Evolutionary conservation across 2,797 vertebrate species (phyloP).

Genomic region (Sparidentex hasta): DNA sequence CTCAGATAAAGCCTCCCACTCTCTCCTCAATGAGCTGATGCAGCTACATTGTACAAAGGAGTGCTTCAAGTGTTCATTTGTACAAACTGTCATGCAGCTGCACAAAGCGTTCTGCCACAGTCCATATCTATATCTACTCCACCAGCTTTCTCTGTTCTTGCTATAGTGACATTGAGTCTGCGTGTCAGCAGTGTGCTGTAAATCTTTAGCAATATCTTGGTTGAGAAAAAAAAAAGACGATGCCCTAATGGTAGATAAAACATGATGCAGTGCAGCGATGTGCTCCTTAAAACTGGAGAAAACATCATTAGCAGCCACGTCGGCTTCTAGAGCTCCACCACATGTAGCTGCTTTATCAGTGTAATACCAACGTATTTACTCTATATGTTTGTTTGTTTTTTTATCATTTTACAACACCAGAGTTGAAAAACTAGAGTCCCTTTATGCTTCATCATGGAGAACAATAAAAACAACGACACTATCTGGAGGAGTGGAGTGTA

Average conservation of each 20-base stretch:
- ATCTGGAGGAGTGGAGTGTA: too few relatives aligned
- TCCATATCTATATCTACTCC: slow-evolving; percentile 14
- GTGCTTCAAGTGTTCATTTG: slow-evolving; percentile 41
- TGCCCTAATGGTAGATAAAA: background rate
- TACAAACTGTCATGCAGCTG: slow-evolving; percentile 23
- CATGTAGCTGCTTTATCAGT: too few relatives aligned
- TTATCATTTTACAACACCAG: too few relatives aligned
- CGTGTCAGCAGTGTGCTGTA: background rate
- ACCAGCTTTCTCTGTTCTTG: background rate
- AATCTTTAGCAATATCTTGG: background rate
- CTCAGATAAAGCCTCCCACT: slow-evolving; percentile 43
- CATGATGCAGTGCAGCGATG: background rate
- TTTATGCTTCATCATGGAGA: too few relatives aligned
- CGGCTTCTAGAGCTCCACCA: background rate
- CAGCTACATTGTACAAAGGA: slow-evolving; percentile 30
- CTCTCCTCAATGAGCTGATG: slow-evolving; percentile 41
- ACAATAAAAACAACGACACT: too few relatives aligned
- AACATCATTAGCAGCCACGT: background rate
- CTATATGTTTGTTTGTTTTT: too few relatives aligned
- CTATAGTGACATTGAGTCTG: background rate
- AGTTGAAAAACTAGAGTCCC: too few relatives aligned
- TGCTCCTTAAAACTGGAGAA: background rate
- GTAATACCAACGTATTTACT: too few relatives aligned
- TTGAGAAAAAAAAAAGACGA: too few relatives aligned
- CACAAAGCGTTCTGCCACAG: slow-evolving; percentile 26